Base-by-base conservation (phyloP, 1,140 invertebrate genomes). In the Trissolcus basalis region DNA sequence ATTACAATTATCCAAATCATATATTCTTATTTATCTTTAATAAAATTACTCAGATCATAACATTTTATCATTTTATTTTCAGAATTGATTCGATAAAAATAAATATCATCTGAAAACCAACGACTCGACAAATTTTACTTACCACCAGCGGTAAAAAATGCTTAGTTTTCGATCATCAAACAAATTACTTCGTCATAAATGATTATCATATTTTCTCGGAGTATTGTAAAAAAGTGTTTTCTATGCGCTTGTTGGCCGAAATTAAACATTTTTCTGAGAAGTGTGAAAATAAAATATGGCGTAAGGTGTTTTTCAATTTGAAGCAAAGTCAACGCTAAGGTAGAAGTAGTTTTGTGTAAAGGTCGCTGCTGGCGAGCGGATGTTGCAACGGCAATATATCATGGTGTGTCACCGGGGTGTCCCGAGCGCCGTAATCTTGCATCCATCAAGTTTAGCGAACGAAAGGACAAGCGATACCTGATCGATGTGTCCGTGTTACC, bases 401-500 rank as follows among this genome's bases (percentile, higher is more conserved):
- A 80, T 73, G 55, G 45, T 50, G 60, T 76, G 76, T 80, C 76
- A 78, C 77, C 72, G 58, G 69, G 76, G 63, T 78, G 76, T 70
- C 72, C 76, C 64, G 41, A 61, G 39, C 68, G 43, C 43, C 54
- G 76, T 80, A 80, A 80, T 78, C 76, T 80, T 77, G 72, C 77
- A 80, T 80, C 79, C 79, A 77, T 80, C 77, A 80, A 79, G 63
- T 65, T 65, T 71, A 58, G 56, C 53, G 53, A 64, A 49, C 77
- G 48, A 73, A 78, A 68, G 68, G 71, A 73, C 76, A 76, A 71
- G 70, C 75, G 56, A 74, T 71, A 56, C 64, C 79, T 80, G 79
- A 80, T 80, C 78, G 78, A 80, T 80, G 78, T 76, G 78, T 80
- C 71, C 76, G 54, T 59, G 73, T 64, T 69, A 44, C 64, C 69